Conservation (phyloP, 2,888 invertebrate genomes). For the Sialis fuliginosa region DNA sequence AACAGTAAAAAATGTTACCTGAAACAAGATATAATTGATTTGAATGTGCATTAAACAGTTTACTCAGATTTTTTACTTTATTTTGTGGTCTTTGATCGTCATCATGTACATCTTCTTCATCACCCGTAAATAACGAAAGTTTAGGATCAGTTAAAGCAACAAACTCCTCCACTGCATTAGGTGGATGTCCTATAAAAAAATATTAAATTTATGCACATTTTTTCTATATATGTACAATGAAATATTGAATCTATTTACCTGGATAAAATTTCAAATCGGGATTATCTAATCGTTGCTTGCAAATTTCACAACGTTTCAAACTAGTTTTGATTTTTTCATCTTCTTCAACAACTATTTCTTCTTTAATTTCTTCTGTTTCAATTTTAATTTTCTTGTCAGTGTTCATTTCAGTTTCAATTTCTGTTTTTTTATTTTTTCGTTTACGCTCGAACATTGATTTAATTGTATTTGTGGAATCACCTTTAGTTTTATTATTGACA, state of each 20-base stretch:
- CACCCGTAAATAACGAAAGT: conserved; percentile 51
- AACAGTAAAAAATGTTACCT: conserved; percentile 43
- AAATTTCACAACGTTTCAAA: conserved; percentile 16
- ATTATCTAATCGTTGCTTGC: conserved; percentile 16
- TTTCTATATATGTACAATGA: too few relatives aligned
- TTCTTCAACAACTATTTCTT: conserved; percentile 3
- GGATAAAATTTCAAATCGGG: conserved; percentile 12
- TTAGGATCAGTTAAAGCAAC: conserved; percentile 57
- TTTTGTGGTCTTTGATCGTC: conserved; percentile 39
- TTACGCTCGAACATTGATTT: neutral
- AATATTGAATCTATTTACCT: too few relatives aligned
- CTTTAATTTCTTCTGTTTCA: neutral
- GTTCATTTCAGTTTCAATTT: neutral
- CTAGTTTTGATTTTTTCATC: neutral
- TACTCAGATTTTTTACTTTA: conserved; percentile 27
- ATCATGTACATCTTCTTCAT: conserved; percentile 30
- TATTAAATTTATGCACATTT: neutral
- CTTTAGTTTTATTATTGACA: neutral
- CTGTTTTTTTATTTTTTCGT: neutral
- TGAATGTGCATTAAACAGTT: conserved; percentile 1
- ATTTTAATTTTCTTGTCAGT: neutral
- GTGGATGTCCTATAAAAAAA: conserved; percentile 42
- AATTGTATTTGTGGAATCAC: too few relatives aligned
- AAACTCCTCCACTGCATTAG: conserved; percentile 57
- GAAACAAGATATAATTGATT: conserved; percentile 10